phyloP scores from a whole-genome alignment of 2,797 vertebrate species.

The Mustela erminea region DNA sequence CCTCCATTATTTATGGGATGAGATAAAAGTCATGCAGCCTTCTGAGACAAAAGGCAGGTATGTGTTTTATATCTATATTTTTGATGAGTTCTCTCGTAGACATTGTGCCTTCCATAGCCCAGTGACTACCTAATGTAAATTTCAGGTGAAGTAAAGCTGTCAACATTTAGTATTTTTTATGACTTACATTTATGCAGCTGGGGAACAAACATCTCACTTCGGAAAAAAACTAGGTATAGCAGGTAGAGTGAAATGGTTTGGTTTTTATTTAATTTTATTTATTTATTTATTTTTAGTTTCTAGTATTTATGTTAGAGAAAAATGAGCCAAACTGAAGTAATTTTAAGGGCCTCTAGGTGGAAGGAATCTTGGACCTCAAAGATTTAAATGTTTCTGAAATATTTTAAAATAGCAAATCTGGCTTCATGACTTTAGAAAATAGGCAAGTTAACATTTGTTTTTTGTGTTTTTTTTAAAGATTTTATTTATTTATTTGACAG shows the following conservation, averaged over 20 bases:
- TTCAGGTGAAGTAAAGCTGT: slow-evolving; percentile 84
- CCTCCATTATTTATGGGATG: slow-evolving; percentile 85
- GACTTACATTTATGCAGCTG: slow-evolving; percentile 74
- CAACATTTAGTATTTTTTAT: slow-evolving; percentile 76
- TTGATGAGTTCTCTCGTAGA: slow-evolving; percentile 85
- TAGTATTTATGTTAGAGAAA: slow-evolving; percentile 5
- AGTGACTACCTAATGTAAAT: slow-evolving; percentile 83
- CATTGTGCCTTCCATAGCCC: slow-evolving; percentile 75
- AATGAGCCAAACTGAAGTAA: background rate
- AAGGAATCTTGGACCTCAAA: background rate
- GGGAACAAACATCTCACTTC: slow-evolving; percentile 73
- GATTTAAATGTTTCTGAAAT: background rate
- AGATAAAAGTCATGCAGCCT: slow-evolving; percentile 84
- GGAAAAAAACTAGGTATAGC: background rate
- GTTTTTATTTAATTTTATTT: background rate
- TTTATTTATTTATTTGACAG: too few relatives aligned
- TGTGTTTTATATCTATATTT: slow-evolving; percentile 86
- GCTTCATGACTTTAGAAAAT: background rate
- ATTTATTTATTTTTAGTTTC: background rate
- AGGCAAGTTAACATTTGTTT: background rate
- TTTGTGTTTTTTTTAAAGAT: too few relatives aligned
- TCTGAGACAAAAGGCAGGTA: slow-evolving; percentile 84
- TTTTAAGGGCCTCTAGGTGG: background rate
- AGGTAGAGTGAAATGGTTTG: background rate
- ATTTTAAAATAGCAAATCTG: background rate